Base-by-base conservation (phyloP, 1,140 invertebrate species). In the Trinorchestia longiramus region DNA sequence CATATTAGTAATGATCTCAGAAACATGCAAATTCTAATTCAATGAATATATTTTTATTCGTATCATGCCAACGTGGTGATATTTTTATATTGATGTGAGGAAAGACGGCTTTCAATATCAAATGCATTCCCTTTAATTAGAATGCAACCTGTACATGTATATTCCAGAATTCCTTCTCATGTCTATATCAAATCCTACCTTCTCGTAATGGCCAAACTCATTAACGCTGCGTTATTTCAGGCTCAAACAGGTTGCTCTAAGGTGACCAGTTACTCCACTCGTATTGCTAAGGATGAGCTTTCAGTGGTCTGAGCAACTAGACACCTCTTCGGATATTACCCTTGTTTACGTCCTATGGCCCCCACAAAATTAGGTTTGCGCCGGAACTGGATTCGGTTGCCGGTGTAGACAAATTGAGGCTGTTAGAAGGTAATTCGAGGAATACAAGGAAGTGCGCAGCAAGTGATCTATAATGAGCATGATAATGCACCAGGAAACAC, bases 361-460 rank as follows among this genome's bases (percentile, higher is more conserved):
- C 88, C 23, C 88, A 4, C n/a, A 41, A 90, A 90, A 90, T 90
- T 42, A 90, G 88, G 88, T 42, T 42, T 42, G 11, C 4, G 41
- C 88, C n/a, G 28, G 88, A 90, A 43, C 88, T 17, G 43, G 36
- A 90, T 90, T 90, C 88, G 88, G 88, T 90, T 90, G 23, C 88
- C 88, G 88, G n/a, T 90, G n/a, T 42, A 90, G 88, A 42, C 88
- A 43, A 90, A 90, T 90, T 90, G 88, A 90, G 88, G 88, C 88
- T 90, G 43, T 36, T 77, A 90, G 88, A 43, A 41, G 88, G 88
- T 90, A 90, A 90, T 90, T 42, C 36, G 88, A 90, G 43, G 28
- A 4, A 42, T 28, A 42, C 88, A 41, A 42, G 36, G 88, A 90
- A 90, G 43, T 43, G 41, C 88, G 88, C 23, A 28, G 62, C 62